phyloP scores from a whole-genome alignment of 2,888 invertebrate genomes.

The Lasioglossum morio region DNA sequence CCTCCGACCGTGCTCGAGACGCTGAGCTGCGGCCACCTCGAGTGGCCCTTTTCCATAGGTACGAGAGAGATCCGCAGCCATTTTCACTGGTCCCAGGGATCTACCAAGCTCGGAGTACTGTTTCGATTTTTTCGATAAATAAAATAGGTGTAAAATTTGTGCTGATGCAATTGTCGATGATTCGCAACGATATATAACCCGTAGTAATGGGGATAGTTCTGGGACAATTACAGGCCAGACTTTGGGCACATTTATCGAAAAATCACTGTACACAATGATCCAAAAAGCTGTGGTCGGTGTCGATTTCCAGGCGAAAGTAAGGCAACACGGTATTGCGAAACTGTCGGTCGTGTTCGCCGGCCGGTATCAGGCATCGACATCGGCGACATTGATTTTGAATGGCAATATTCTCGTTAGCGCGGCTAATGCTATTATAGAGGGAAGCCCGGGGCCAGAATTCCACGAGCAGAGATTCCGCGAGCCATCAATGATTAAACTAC shows the following conservation, averaged over 20 bases:
- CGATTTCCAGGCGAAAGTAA: neutral
- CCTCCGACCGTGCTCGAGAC: neutral
- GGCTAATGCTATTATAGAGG: slow-evolving; percentile 1
- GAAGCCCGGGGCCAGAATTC: slow-evolving; percentile 1
- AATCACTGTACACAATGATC: too few relatives aligned
- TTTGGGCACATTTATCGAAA: too few relatives aligned
- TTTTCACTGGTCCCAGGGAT: neutral
- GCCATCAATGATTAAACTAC: slow-evolving; percentile 5
- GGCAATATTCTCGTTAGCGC: slow-evolving; percentile 17
- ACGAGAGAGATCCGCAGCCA: neutral
- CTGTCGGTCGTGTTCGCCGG: neutral
- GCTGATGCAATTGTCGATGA: too few relatives aligned
- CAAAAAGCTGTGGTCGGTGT: neutral
- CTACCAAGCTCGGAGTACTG: neutral
- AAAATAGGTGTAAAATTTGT: too few relatives aligned
- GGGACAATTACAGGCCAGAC: too few relatives aligned
- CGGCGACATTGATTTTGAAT: slow-evolving; percentile 2
- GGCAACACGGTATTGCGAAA: neutral
- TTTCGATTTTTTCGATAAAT: too few relatives aligned
- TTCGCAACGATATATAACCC: too few relatives aligned
- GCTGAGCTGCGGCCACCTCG: neutral
- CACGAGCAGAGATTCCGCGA: slow-evolving; percentile 11
- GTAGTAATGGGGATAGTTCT: too few relatives aligned
- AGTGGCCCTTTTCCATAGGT: neutral
- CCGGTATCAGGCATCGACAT: neutral